Evolutionary conservation across 1,140 invertebrate species (phyloP), one percentile per base, ranked within the genome.

Genomic region (Paracyclopina nana): DNA sequence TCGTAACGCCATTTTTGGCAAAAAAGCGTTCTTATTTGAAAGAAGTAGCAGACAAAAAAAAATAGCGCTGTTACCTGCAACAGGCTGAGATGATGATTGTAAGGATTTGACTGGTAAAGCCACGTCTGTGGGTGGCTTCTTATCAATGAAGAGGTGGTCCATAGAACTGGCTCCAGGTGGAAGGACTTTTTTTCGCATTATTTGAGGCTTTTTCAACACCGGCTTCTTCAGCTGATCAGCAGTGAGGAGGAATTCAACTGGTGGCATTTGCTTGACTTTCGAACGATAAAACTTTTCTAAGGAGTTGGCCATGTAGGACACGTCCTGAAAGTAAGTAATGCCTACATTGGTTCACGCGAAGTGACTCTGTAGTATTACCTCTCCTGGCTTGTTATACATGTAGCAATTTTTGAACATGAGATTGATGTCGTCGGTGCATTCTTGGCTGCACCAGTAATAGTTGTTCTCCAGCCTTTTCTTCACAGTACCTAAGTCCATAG

Each of bases 351-450:
- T 9, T 31, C 14, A 42, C 18, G 11, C 9, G 18, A n/a, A 8
- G 16, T 42, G 18, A 42, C 8, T 42, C 40, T n/a, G 18, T 8
- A 8, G 18, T 9, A 9, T 42, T 44, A 44, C 42, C 24, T 44
- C 91, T 44, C 88, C 88, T 46, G 90, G 85, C 66, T 96, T 96
- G 70, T 98, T 98, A 70, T 96, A 99, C 48, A 91, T 78, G 62
- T 97, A 97, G 69, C 94, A 98, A 65, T 99, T 98, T 54, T 80
- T 85, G 63, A 99, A 98, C 87, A 98, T 92, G 6, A 83, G 91
- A 66, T 94, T 94, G 67, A 97, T 92, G 66, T 99, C 94, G 60
- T 91, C 78, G 54, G 98, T 87, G 67, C 87, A 92, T 71, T 99
- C 92, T 69, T 84, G 79, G 27, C 86, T 84, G 59, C 79, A 82